Evolutionary conservation across 1,140 invertebrate genomes (phyloP), one percentile per base, ranked within the genome.

Genomic region (Forficula auricularia): DNA sequence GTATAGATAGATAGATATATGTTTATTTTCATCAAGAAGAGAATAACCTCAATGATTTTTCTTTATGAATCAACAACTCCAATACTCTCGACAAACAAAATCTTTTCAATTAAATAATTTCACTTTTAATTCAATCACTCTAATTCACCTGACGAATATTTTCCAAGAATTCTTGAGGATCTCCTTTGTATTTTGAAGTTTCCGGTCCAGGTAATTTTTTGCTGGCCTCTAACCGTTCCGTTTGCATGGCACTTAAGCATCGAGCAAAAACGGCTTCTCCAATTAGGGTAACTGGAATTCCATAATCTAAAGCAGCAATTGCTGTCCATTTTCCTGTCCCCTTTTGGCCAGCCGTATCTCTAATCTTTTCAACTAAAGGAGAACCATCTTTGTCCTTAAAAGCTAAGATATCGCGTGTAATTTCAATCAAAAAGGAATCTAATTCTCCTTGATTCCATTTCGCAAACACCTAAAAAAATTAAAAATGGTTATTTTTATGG

Each of bases 281-380:
- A 48, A 99, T 99, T 40, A 99, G 73, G 19, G 96, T 98, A 3
- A 98, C 90, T 0, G 95, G 96, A 12, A 94, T 77, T 15, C 94
- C 95, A 56, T 92, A 97, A 48, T 98, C 90, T 9, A 98, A 65
- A 0, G 91, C 89, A 14, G 89, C 73, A 48, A 98, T 95, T 3
- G 88, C 92, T 0, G 95, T 99, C 95, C 95, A 98, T 60, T 99
- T 98, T 32, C 96, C 95, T 0, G 95, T 99, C 41, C 96, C 96
- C 62, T 99, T 99, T 64, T 98, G 94, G 2, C 95, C 95, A 22
- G 96, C 96, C 9, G 84, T 77, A 60, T 98, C 96, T 2, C 80
- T 67, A 46, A 99, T 99, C 59, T 95, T 84, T 31, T 90, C 85
- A 18, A 99, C 63, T 14, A 98, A 60, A 52, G 75, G 75, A 37